Evolutionary conservation across 2,888 invertebrate species (phyloP).

Genomic region (Hermaeophaga mercurialis): DNA sequence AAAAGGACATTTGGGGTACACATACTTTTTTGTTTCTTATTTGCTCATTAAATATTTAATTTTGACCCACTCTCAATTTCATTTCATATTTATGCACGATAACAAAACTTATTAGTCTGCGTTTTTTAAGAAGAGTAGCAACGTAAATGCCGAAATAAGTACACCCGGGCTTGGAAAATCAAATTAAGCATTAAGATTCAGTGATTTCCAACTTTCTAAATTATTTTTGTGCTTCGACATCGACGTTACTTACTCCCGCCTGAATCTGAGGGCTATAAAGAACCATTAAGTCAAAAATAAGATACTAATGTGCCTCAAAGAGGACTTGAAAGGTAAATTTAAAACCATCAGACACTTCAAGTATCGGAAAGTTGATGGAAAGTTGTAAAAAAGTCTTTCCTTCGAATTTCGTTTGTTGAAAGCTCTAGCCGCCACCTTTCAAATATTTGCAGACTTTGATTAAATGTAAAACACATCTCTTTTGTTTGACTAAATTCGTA

Average conservation of each 20-base stretch:
- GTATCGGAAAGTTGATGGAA: slow-evolving; percentile 19
- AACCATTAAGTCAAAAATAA: slow-evolving; percentile 18
- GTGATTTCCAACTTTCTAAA: slow-evolving; percentile 8
- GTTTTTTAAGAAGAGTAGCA: slow-evolving; percentile 4
- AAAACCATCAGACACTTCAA: slow-evolving; percentile 21
- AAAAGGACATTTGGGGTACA: no score
- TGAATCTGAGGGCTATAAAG: slow-evolving; percentile 5
- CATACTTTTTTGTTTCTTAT: no score
- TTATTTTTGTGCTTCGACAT: slow-evolving; percentile 6
- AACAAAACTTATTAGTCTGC: slow-evolving; percentile 1
- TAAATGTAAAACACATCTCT: slow-evolving; percentile 28
- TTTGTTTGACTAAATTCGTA: slow-evolving; percentile 24
- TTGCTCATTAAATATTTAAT: no score
- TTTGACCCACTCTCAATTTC: slow-evolving; percentile 2
- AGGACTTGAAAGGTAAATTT: slow-evolving; percentile 16
- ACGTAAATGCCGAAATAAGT: neutral
- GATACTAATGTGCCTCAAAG: slow-evolving; percentile 18
- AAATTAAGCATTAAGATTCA: slow-evolving; percentile 9
- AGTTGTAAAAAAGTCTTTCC: slow-evolving; percentile 10
- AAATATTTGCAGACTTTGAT: slow-evolving; percentile 28
- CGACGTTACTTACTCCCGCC: neutral
- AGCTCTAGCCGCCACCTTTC: slow-evolving; percentile 17
- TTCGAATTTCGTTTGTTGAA: slow-evolving; percentile 14
- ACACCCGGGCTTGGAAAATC: slow-evolving; percentile 4
- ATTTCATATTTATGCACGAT: neutral